A percentile compares a stretch with the other conserved stretches of the same genome.
Evolutionary conservation across 2,797 vertebrate genomes (phyloP).

Genomic region (Melopsittacus undulatus): DNA sequence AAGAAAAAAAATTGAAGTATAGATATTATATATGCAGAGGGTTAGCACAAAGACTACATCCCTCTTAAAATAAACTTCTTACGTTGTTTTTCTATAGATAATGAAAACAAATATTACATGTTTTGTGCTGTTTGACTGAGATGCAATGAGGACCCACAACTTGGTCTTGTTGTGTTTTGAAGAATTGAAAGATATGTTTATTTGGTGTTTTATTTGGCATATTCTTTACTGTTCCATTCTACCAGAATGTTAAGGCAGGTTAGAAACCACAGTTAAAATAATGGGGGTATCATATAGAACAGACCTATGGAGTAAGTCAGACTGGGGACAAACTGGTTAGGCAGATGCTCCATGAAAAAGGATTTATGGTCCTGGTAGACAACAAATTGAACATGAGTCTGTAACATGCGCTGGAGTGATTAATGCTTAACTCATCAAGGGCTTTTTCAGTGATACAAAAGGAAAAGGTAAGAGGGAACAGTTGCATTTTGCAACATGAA

Average conservation of each 20-base stretch:
- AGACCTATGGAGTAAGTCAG: background rate
- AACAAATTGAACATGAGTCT: background rate
- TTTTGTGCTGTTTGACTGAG: background rate
- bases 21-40: background rate
- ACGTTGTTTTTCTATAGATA: background rate
- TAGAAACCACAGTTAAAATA: background rate
- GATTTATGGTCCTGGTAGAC: background rate
- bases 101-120: background rate
- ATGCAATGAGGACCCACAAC: background rate
- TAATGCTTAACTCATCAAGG: background rate
- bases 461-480: background rate
- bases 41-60: background rate
- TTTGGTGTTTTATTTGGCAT: background rate
- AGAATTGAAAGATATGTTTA: background rate
- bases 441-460: background rate
- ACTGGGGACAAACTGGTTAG: background rate
- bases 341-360: background rate
- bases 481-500: background rate
- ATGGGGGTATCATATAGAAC: background rate
- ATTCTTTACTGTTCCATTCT: background rate
- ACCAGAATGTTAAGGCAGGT: background rate
- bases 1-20: background rate
- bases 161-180: background rate
- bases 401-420: rapidly evolving
- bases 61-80: background rate